These are phyloP conservation scores for Entomobrya proxima DNA, from an alignment of 2,888 invertebrate genomes.

Conservation along the genomic window DNA sequence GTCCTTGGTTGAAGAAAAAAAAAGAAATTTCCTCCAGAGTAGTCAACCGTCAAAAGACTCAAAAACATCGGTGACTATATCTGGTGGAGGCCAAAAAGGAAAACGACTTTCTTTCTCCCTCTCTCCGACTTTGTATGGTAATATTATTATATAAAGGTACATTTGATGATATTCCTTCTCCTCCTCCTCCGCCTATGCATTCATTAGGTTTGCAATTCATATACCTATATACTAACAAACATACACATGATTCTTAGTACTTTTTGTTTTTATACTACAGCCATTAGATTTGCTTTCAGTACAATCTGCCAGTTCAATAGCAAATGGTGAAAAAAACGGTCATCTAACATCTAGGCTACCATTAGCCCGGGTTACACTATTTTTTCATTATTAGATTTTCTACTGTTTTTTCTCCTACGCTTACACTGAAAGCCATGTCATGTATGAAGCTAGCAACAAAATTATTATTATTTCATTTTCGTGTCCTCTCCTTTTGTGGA, in stretches of 20 bases:
- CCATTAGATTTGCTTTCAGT: conserved; percentile 39
- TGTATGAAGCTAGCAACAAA: conserved; percentile 54
- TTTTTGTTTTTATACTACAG: not conserved
- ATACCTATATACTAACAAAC: not conserved
- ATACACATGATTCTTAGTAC: too few relatives aligned
- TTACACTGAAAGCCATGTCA: conserved; percentile 40
- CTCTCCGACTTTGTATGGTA: too few relatives aligned
- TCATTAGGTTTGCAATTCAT: not conserved
- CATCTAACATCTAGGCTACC: not conserved
- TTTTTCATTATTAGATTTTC: conserved; percentile 41
- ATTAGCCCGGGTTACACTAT: not conserved
- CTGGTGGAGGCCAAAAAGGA: too few relatives aligned
- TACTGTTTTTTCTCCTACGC: not conserved
- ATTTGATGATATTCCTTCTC: conserved; percentile 16
- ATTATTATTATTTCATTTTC: conserved; percentile 59
- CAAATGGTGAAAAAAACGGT: not conserved
- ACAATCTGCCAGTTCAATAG: conserved; percentile 34
- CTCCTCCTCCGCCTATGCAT: conserved; percentile 8
- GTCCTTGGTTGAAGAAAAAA: not conserved
- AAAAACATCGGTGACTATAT: too few relatives aligned
- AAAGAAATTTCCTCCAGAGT: not conserved
- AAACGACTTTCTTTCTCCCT: too few relatives aligned
- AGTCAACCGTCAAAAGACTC: conserved; percentile 28
- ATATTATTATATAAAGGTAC: not conserved
- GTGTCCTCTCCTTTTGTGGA: conserved; percentile 32